Base-by-base conservation (phyloP, 2,113 vertebrate genomes). In the Leuciscus idus region DNA sequence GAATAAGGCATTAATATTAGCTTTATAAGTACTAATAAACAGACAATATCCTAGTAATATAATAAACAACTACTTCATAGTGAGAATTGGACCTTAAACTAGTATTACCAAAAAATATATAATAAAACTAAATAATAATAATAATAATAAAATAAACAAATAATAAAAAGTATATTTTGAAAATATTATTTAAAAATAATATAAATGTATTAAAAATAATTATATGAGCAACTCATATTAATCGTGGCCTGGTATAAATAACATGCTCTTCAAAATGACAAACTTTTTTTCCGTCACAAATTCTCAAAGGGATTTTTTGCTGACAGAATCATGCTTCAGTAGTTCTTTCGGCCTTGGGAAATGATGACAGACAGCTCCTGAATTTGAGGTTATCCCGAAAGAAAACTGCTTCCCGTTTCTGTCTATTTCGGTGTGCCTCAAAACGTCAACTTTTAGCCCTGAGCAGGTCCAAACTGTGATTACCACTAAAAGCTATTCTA, bases 321-420 rank as follows among this genome's bases (percentile, higher is more conserved):
- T 13, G 62, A 50, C 80, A 36, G 28, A 70, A 15, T 10, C 62
- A 52, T 36, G 80, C 62, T 70, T 52, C 46, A 23, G n/a, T 64
- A 11, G 79, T 66, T 64, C 78, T 55, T 52, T 52, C 28, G 28
- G 64, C 50, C 30, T 19, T 39, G 50, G 81, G 50, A 83, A 83
- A 83, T 83, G 43, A 73, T 83, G 81, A 83, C 48, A 36, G 81
- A 83, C 81, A 73, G 81, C 81, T 73, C 68, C 21, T 26, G 50
- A n/a, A 55, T 83, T 57, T 23, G 48, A 36, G 52, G 50, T 19
- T 39, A 21, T 83, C 68, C 81, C 68, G 33, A 73, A 73, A 72
- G 81, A 83, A 83, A 36, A 73, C 68, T 36, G 50, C 48, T 55
- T 83, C 50, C 81, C 4, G 12, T 73, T 83, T 83, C 81, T 83